phyloP scores from a whole-genome alignment of 2,113 vertebrate species.

The Paradoxurus hermaphroditus region DNA sequence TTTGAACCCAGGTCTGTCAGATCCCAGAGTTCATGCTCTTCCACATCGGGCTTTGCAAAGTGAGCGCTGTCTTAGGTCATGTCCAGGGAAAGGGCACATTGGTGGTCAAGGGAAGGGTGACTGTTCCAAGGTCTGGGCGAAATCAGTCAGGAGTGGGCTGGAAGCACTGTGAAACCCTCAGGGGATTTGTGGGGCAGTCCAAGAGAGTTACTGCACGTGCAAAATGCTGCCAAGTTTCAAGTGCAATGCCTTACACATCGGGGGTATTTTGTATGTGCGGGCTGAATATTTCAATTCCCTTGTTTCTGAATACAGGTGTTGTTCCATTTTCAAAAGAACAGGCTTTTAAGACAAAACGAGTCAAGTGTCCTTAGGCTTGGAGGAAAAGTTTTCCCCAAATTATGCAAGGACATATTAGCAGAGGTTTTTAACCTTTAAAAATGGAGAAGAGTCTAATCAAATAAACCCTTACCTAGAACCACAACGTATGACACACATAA shows the following conservation, averaged over 20 bases:
- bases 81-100: not conserved
- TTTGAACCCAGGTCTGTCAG: not conserved
- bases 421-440: slow-evolving; percentile 20
- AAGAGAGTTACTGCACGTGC: not conserved
- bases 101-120: not conserved
- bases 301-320: slow-evolving; percentile 31
- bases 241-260: not conserved
- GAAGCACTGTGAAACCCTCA: not conserved
- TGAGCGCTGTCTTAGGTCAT: not conserved
- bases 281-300: not conserved
- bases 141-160: not conserved
- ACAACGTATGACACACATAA: not conserved
- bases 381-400: slow-evolving; percentile 11
- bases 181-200: not conserved
- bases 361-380: not conserved
- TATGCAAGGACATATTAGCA: not conserved
- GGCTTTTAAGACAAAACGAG: slow-evolving; percentile 38
- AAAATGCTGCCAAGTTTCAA: not conserved
- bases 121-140: not conserved
- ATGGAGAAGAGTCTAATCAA: not conserved
- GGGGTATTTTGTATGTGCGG: not conserved
- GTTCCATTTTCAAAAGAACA: not conserved
- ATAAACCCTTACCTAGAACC: not conserved
- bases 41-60: not conserved
- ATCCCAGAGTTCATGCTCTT: not conserved